Evolutionary conservation across 1,140 invertebrate genomes (phyloP).

Genomic region (Habropoda laboriosa): DNA sequence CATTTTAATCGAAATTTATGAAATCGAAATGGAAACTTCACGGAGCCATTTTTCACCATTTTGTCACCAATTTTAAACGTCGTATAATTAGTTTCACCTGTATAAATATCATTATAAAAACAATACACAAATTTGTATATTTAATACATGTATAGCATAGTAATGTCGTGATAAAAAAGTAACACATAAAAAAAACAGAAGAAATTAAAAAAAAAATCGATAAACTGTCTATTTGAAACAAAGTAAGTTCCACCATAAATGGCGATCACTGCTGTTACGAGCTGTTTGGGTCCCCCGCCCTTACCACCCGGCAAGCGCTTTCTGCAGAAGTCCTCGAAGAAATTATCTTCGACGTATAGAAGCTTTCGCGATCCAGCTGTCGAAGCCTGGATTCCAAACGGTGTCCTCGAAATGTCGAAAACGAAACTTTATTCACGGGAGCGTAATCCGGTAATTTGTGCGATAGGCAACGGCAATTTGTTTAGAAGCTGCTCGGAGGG

Average conservation of each 20-base stretch:
- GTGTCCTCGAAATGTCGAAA: conserved; percentile 54
- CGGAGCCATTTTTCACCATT: too few species aligned
- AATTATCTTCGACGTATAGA: conserved; percentile 80
- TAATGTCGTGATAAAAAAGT: too few species aligned
- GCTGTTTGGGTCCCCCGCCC: conserved; percentile 79
- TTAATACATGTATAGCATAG: too few species aligned
- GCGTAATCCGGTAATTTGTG: conserved; percentile 8
- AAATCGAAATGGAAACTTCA: too few species aligned
- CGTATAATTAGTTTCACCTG: too few species aligned
- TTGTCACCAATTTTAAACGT: too few species aligned
- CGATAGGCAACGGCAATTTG: conserved; percentile 59
- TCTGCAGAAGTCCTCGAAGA: conserved; percentile 72
- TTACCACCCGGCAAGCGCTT: conserved; percentile 79
- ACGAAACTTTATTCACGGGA: conserved; percentile 10
- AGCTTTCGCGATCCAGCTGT: conserved; percentile 82
- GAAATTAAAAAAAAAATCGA: background rate
- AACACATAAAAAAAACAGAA: background rate
- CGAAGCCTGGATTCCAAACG: conserved; percentile 75
- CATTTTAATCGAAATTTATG: too few species aligned
- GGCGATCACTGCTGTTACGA: conserved; percentile 75
- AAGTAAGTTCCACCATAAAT: conserved; percentile 53
- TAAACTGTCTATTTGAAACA: background rate
- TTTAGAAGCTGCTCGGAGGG: conserved; percentile 80
- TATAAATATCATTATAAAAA: too few species aligned
- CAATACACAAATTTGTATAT: too few species aligned